Evolutionary conservation across 2,797 vertebrate species (phyloP).

Genomic region (Leptoclinus maculatus): DNA sequence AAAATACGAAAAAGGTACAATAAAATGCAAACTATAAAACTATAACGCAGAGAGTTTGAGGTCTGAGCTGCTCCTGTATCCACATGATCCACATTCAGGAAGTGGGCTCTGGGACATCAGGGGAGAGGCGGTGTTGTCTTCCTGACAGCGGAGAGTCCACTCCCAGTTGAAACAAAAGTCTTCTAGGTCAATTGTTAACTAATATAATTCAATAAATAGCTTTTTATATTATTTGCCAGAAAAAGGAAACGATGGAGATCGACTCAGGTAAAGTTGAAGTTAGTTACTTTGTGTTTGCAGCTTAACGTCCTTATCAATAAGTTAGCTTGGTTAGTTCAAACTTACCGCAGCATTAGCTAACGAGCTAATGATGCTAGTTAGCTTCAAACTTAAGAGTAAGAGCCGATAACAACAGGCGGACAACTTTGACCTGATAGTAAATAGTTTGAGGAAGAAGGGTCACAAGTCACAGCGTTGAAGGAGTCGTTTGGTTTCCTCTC

Average conservation of each 20-base stretch:
- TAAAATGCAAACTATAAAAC: neutral
- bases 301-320: neutral
- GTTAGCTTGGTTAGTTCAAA: neutral
- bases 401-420: neutral
- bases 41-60: neutral
- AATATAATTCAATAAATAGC: rapidly evolving
- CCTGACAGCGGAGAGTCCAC: constrained; percentile 20
- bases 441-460: neutral
- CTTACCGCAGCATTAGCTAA: constrained; percentile 16
- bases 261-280: constrained; percentile 70
- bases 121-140: constrained; percentile 1
- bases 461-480: no score
- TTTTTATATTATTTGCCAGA: neutral
- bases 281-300: neutral
- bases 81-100: constrained; percentile 62
- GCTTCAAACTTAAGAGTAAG: neutral
- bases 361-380: constrained; percentile 50
- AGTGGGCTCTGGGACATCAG: constrained; percentile 42
- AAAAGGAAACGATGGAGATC: constrained; percentile 61
- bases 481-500: neutral
- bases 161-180: constrained; percentile 17
- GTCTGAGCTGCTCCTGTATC: constrained; percentile 1
- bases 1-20: neutral
- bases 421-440: neutral
- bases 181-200: neutral